Conservation (phyloP, 2,797 vertebrate genomes). For the Bryconaethiops microstoma region DNA sequence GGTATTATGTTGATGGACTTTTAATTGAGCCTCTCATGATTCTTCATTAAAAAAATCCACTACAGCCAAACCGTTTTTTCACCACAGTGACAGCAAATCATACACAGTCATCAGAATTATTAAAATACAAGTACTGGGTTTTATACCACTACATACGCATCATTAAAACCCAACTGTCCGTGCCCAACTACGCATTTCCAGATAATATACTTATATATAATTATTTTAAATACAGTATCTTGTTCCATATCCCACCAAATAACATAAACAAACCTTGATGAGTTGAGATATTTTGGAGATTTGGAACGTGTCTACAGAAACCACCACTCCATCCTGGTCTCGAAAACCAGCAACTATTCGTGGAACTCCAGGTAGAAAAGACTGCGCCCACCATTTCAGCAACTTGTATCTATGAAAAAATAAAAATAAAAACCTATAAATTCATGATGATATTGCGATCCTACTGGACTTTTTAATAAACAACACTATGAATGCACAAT, state of each 20-base stretch:
- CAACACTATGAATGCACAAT: neutral
- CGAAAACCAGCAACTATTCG: constrained; percentile 87
- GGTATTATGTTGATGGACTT: too few species aligned
- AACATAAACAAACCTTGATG: constrained; percentile 77
- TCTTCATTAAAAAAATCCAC: too few species aligned
- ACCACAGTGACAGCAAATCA: too few species aligned
- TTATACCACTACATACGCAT: too few species aligned
- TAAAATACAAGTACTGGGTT: too few species aligned
- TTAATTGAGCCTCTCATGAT: too few species aligned
- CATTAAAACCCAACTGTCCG: too few species aligned
- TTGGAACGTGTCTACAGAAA: constrained; percentile 82
- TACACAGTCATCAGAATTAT: too few species aligned
- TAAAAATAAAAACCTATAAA: neutral
- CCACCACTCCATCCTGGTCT: constrained; percentile 82
- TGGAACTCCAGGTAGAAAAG: constrained; percentile 86
- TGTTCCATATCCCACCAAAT: neutral
- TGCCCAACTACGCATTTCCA: neutral
- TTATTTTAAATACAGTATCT: too few species aligned
- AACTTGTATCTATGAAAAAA: constrained; percentile 77
- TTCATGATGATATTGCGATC: neutral
- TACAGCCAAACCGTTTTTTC: too few species aligned
- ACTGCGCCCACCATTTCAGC: constrained; percentile 87
- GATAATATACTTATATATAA: neutral
- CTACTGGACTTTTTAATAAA: neutral
- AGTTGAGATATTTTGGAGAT: constrained; percentile 88